Percentiles rank a stretch among this genome's conserved stretches.
These are phyloP conservation scores for Glaucopsyche alexis DNA, from an alignment of 2,888 invertebrate species.

Conservation along the genomic window DNA sequence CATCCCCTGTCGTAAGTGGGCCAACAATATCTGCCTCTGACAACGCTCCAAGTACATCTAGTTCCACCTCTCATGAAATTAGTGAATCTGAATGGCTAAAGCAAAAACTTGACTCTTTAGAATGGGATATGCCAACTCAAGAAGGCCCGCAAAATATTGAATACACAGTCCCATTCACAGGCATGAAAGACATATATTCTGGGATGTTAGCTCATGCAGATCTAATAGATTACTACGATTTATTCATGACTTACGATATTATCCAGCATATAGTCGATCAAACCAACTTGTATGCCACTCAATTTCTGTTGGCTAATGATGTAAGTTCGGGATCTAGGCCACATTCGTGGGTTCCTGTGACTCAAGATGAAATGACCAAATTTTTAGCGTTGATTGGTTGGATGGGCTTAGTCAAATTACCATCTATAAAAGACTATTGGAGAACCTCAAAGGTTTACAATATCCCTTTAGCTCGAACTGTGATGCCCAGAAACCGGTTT, in stretches of 20 bases:
- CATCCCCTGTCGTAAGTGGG: too few relatives aligned
- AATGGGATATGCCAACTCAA: conserved; percentile 13
- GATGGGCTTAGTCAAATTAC: conserved; percentile 43
- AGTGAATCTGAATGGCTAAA: neutral
- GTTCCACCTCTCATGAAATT: neutral
- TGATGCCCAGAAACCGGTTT: conserved; percentile 37
- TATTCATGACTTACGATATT: conserved; percentile 35
- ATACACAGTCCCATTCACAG: conserved; percentile 25
- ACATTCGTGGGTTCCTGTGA: neutral
- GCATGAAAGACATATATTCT: conserved; percentile 34
- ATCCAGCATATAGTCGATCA: conserved; percentile 31
- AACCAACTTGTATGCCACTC: too few relatives aligned
- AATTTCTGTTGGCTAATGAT: too few relatives aligned
- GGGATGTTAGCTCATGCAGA: conserved; percentile 35
- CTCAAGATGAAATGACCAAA: conserved; percentile 25
- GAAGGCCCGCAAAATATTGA: conserved; percentile 19
- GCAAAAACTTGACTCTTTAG: too few relatives aligned
- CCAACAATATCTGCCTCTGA: neutral
- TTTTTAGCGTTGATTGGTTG: too few relatives aligned
- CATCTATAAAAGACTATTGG: conserved; percentile 38
- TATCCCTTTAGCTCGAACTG: conserved; percentile 39
- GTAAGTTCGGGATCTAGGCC: neutral
- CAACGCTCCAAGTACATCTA: neutral
- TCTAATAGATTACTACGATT: conserved; percentile 37
- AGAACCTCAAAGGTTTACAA: conserved; percentile 38